Evolutionary conservation across 2,797 vertebrate species (phyloP).

Genomic region (Philypnodon macrostomus): DNA sequence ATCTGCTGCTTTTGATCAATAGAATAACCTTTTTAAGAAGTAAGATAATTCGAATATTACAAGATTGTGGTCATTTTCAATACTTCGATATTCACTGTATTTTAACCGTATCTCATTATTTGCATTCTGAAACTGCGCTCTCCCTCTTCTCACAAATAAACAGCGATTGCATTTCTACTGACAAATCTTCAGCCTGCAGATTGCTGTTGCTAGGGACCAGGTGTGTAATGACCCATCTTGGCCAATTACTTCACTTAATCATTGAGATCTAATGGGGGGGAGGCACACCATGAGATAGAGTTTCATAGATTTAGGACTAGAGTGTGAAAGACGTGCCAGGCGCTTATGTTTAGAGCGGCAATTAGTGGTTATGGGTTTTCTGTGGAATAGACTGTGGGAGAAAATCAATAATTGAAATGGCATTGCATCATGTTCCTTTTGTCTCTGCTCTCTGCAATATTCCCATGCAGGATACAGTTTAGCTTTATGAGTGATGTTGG

Average conservation of each 20-base stretch:
- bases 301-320: conserved; percentile 30
- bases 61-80: no score
- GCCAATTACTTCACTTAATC: conserved; percentile 58
- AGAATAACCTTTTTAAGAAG: no score
- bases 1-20: no score
- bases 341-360: conserved; percentile 54
- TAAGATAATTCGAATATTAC: no score
- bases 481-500: conserved; percentile 49
- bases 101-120: no score
- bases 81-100: no score
- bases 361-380: conserved; percentile 60
- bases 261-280: conserved; percentile 42
- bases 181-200: conserved; percentile 32
- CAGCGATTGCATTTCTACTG: conserved; percentile 19
- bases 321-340: conserved; percentile 42
- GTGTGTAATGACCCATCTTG: conserved; percentile 44
- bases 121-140: no score
- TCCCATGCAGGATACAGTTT: conserved; percentile 23
- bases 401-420: conserved; percentile 56
- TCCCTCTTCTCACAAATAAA: no score
- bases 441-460: conserved; percentile 32
- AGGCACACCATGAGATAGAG: conserved; percentile 22
- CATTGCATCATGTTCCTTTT: conserved; percentile 44
- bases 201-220: conserved; percentile 52
- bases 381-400: conserved; percentile 40